Percentiles rank a stretch among this genome's conserved stretches.
Conservation (phyloP, 2,797 vertebrate species). For the Otolemur crassicaudatus region DNA sequence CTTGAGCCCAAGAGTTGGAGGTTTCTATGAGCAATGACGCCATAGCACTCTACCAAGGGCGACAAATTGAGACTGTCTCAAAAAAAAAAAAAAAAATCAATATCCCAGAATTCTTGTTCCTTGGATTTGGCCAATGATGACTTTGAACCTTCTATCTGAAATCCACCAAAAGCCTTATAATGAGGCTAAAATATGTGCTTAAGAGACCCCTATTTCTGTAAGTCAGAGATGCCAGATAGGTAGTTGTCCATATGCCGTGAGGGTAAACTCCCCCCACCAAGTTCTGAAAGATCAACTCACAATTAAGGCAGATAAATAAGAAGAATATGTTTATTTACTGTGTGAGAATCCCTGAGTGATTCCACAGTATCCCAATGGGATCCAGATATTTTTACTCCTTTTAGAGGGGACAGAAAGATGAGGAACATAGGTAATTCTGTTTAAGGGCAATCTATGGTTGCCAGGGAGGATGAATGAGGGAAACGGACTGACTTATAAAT, state of each 20-base stretch:
- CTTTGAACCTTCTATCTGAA: conserved; percentile 14
- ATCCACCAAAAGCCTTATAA: conserved; percentile 13
- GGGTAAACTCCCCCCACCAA: not conserved
- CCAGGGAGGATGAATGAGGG: not conserved
- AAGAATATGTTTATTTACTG: not conserved
- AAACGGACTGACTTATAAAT: not conserved
- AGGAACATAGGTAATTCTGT: not conserved
- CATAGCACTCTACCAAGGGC: too few relatives aligned
- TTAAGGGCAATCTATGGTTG: not conserved
- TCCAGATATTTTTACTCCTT: not conserved
- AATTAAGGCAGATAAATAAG: not conserved
- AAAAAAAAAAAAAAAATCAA: not conserved
- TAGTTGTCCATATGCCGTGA: not conserved
- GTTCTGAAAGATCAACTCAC: not conserved
- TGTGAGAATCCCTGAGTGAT: not conserved
- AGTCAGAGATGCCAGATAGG: not conserved
- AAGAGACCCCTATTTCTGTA: not conserved
- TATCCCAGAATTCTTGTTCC: not conserved
- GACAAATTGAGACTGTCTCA: too few relatives aligned
- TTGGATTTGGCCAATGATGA: conserved; percentile 31
- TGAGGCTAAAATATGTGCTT: not conserved
- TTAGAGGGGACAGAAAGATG: not conserved
- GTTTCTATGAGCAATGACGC: too few relatives aligned
- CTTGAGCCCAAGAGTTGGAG: too few relatives aligned
- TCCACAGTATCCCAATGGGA: not conserved